Evolutionary conservation across 2,888 invertebrate species (phyloP).

Genomic region (Periphyllus acericola): DNA sequence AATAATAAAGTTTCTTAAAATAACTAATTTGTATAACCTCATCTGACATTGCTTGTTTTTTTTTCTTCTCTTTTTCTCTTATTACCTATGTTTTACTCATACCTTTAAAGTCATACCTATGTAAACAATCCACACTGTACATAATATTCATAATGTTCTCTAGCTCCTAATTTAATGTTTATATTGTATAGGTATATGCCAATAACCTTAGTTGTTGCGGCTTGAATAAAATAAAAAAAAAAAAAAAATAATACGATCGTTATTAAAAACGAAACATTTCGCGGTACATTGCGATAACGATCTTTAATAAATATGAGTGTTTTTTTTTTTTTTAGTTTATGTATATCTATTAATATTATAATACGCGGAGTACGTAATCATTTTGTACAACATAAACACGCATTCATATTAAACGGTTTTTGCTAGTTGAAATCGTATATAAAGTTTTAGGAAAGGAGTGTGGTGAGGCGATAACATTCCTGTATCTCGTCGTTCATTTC

Average conservation of each 20-base stretch:
- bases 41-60: too few species aligned
- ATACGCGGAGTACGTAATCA: not conserved
- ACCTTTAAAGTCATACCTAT: too few species aligned
- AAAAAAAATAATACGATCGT: not conserved
- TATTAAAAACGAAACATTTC: not conserved
- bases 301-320: not conserved
- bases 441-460: constrained; percentile 38
- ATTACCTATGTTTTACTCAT: too few species aligned
- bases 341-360: not conserved
- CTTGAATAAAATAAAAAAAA: too few species aligned
- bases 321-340: not conserved
- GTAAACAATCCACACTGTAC: too few species aligned
- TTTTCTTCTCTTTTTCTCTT: too few species aligned
- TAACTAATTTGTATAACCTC: too few species aligned
- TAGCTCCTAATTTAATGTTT: too few species aligned
- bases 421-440: constrained; percentile 10
- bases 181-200: too few species aligned
- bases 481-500: constrained; percentile 38
- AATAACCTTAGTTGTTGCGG: too few species aligned
- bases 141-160: too few species aligned
- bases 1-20: too few species aligned
- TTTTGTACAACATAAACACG: constrained; percentile 14
- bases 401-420: constrained; percentile 32
- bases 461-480: constrained; percentile 51
- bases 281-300: not conserved